Evolutionary conservation across 1,140 invertebrate species (phyloP).

Genomic region (Chymomyza costata): DNA sequence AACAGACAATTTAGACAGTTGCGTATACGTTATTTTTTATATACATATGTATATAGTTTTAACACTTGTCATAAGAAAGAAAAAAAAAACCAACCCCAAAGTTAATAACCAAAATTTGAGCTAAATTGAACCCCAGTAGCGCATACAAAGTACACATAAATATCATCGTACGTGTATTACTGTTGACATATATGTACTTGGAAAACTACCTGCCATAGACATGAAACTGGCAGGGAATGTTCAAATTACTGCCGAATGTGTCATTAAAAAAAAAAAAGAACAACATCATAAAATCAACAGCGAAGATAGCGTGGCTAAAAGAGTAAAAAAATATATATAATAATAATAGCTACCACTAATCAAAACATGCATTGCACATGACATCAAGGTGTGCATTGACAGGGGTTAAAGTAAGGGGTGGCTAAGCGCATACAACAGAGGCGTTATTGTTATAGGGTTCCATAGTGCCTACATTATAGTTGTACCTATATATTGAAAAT

Average conservation of each 20-base stretch:
- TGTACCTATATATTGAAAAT: no score
- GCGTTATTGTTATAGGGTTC: no score
- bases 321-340: constrained; percentile 27
- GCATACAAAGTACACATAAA: no score
- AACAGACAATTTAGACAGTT: no score
- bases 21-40: no score
- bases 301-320: constrained; percentile 1
- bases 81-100: constrained; percentile 24
- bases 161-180: constrained; percentile 12
- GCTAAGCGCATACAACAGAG: no score
- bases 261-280: no score
- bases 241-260: constrained; percentile 16
- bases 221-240: no score
- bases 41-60: no score
- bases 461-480: no score
- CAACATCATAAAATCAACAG: constrained; percentile 2
- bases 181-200: constrained; percentile 42
- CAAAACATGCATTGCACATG: constrained; percentile 34
- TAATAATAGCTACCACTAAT: constrained; percentile 21
- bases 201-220: constrained; percentile 6
- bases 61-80: no score
- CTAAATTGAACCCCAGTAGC: constrained; percentile 17
- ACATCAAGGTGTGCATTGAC: constrained; percentile 21
- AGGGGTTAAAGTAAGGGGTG: constrained; percentile 2
- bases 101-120: constrained; percentile 3